A percentile compares a stretch with the other conserved stretches of the same genome.
phyloP scores from a whole-genome alignment of 1,140 invertebrate species.

The Trypoxylus dichotomus region DNA sequence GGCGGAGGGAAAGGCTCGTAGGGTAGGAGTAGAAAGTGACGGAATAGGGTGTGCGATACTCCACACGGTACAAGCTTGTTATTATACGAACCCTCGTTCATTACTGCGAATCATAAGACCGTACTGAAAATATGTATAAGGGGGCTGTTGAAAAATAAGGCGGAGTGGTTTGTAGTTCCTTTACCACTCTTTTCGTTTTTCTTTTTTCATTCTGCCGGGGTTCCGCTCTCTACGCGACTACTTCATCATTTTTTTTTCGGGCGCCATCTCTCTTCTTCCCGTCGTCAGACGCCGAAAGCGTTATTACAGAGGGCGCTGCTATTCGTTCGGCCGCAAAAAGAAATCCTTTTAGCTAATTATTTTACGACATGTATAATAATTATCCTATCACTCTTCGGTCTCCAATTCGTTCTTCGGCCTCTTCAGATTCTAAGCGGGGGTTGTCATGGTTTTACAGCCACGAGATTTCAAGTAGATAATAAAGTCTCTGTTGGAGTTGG shows the following conservation, averaged over 20 bases:
- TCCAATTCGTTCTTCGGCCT: not conserved
- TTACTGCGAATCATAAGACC: not conserved
- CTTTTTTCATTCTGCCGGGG: not conserved
- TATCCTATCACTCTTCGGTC: not conserved
- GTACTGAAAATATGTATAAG: not conserved
- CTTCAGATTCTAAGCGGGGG: not conserved
- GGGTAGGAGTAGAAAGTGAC: not conserved
- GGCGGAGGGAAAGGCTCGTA: not conserved
- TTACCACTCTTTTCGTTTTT: not conserved
- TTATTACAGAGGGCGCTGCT: not conserved
- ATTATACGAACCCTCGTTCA: not conserved
- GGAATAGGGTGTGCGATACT: not conserved
- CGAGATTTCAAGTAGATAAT: not conserved
- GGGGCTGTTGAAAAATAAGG: not conserved
- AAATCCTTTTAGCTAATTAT: conserved; percentile 7
- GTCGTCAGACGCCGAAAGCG: not conserved
- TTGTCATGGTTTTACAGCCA: not conserved
- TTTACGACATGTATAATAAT: conserved; percentile 7
- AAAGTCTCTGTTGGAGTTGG: not conserved
- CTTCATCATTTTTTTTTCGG: not conserved
- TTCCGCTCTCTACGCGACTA: not conserved
- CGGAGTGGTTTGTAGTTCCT: not conserved
- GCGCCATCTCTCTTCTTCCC: not conserved
- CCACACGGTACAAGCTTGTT: not conserved
- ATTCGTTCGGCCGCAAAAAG: not conserved